A percentile compares a stretch with the other conserved stretches of the same genome.
Evolutionary conservation across 2,888 invertebrate species (phyloP).

Genomic region (Drosophila antonietae): DNA sequence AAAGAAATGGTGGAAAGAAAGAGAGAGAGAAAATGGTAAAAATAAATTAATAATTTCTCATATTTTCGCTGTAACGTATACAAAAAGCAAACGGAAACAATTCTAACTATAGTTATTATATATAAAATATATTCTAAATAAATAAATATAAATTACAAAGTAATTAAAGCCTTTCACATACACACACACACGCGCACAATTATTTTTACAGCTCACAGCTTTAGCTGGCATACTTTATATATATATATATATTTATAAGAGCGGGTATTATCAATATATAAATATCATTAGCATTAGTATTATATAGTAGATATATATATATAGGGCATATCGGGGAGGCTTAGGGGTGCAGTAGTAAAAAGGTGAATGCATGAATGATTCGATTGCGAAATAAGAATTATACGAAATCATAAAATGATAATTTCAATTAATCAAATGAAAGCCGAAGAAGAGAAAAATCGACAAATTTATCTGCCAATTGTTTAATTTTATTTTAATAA

Average conservation of each 20-base stretch:
- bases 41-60: constrained; percentile 61
- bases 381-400: constrained; percentile 56
- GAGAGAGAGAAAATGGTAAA: constrained; percentile 35
- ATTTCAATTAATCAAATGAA: constrained; percentile 39
- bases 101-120: constrained; percentile 8
- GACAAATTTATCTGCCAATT: constrained; percentile 24
- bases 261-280: constrained; percentile 33
- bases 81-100: constrained; percentile 10
- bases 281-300: constrained; percentile 23
- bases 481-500: constrained; percentile 3
- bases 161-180: constrained; percentile 9
- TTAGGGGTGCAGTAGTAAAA: constrained; percentile 43
- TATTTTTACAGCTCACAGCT: constrained; percentile 46
- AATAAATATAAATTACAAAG: not conserved
- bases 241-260: constrained; percentile 50
- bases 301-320: constrained; percentile 26
- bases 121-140: constrained; percentile 5
- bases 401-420: constrained; percentile 44
- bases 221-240: constrained; percentile 36
- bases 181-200: constrained; percentile 28
- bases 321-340: constrained; percentile 9
- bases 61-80: constrained; percentile 1
- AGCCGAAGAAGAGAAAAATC: constrained; percentile 29
- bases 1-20: constrained; percentile 20
- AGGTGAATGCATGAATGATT: constrained; percentile 67